Conservation (phyloP, 2,888 invertebrate species). For the Nipponacmea schrenckii region DNA sequence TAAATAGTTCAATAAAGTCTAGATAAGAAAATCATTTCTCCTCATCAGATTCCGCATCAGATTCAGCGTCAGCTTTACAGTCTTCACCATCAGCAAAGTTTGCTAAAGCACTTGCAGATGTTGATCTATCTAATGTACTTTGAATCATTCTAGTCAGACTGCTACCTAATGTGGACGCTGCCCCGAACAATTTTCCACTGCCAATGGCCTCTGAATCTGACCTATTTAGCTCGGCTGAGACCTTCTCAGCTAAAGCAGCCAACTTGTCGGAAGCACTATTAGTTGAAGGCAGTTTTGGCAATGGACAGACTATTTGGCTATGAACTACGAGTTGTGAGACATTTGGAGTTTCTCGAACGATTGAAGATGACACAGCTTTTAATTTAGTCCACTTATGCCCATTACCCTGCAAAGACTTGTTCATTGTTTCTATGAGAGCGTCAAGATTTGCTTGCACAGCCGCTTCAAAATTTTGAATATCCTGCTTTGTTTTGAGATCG, state of each 20-base stretch:
- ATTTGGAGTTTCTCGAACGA: conserved; percentile 45
- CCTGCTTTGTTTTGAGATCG: conserved; percentile 15
- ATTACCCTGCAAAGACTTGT: conserved; percentile 18
- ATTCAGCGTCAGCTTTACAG: no score
- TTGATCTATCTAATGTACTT: no score
- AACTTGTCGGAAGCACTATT: conserved; percentile 20
- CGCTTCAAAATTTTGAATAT: conserved; percentile 24
- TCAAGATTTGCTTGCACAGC: conserved; percentile 41
- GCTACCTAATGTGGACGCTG: no score
- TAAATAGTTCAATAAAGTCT: no score
- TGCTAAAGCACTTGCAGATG: no score
- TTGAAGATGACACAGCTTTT: conserved; percentile 49
- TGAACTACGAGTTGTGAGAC: conserved; percentile 36
- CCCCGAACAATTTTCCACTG: no score
- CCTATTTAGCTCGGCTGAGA: not conserved
- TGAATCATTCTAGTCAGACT: no score
- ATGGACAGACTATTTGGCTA: conserved; percentile 38
- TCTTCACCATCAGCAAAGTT: no score
- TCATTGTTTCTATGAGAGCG: conserved; percentile 37
- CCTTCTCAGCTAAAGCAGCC: conserved; percentile 22
- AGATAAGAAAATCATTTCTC: no score
- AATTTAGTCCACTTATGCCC: conserved; percentile 45
- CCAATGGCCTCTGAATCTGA: no score
- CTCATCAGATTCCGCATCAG: no score
- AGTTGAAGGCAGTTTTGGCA: conserved; percentile 29